Conservation (phyloP, 2,888 invertebrate genomes). For the Himalopsyche kuldschensis region DNA sequence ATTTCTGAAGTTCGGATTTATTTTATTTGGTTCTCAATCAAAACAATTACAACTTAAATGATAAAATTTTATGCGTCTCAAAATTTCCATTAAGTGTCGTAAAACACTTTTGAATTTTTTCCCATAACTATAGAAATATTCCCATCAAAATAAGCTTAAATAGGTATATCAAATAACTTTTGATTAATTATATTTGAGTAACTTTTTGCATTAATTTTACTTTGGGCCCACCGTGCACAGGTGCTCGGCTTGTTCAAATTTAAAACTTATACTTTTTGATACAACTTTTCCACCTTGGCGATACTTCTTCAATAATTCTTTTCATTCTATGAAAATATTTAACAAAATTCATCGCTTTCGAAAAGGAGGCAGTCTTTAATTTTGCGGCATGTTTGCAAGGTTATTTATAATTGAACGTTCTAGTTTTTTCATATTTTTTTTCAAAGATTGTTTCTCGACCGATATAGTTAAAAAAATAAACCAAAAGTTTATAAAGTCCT, state of each 20-base stretch:
- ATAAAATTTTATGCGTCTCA: too few relatives aligned
- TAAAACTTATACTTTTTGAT: slow-evolving; percentile 13
- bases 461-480: too few relatives aligned
- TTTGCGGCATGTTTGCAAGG: background rate
- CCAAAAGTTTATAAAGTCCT: too few relatives aligned
- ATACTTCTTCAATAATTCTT: background rate
- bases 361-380: background rate
- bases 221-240: slow-evolving; percentile 15
- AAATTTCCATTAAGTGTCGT: background rate
- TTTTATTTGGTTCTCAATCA: too few relatives aligned
- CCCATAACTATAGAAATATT: background rate
- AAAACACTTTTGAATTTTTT: background rate
- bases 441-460: background rate
- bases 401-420: background rate
- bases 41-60: too few relatives aligned
- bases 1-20: too few relatives aligned
- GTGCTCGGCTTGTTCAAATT: slow-evolving; percentile 20
- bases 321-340: background rate
- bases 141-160: background rate
- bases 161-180: slow-evolving; percentile 8
- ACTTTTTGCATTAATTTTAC: slow-evolving; percentile 31
- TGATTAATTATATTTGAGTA: slow-evolving; percentile 28
- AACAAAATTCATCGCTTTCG: background rate
- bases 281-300: slow-evolving; percentile 9
- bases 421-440: background rate